Evolutionary conservation across 1,140 invertebrate genomes (phyloP).

Genomic region (Micrasema minimum): DNA sequence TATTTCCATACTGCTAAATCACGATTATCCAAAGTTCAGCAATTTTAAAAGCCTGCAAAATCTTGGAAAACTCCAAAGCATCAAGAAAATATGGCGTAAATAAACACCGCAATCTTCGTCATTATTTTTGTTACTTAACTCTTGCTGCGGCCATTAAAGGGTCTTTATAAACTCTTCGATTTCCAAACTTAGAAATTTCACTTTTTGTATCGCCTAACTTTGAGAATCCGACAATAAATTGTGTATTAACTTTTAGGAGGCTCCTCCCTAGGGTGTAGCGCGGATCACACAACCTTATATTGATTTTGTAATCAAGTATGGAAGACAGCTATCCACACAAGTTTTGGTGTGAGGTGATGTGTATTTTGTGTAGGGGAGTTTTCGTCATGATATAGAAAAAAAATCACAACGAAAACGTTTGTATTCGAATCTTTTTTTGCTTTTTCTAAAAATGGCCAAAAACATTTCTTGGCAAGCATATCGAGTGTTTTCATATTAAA

Average conservation of each 20-base stretch:
- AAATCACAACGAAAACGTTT: too few relatives aligned
- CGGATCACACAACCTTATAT: constrained; percentile 25
- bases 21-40: too few relatives aligned
- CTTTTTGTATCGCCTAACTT: background rate
- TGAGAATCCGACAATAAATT: background rate
- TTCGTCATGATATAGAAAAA: background rate
- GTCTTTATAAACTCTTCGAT: too few relatives aligned
- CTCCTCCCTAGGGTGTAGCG: background rate
- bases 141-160: too few relatives aligned
- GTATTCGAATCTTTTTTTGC: background rate
- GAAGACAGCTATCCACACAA: constrained; percentile 16
- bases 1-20: too few relatives aligned
- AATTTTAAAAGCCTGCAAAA: too few relatives aligned
- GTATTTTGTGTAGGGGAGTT: background rate
- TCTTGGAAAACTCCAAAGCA: too few relatives aligned
- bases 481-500: background rate
- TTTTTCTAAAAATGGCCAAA: background rate
- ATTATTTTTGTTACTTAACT: too few relatives aligned
- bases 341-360: background rate
- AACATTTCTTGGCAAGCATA: background rate
- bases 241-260: background rate
- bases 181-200: background rate
- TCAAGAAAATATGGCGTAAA: too few relatives aligned
- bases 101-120: too few relatives aligned
- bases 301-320: constrained; percentile 33